phyloP scores from a whole-genome alignment of 2,113 vertebrate species.

The Plecturocebus donacophilus region DNA sequence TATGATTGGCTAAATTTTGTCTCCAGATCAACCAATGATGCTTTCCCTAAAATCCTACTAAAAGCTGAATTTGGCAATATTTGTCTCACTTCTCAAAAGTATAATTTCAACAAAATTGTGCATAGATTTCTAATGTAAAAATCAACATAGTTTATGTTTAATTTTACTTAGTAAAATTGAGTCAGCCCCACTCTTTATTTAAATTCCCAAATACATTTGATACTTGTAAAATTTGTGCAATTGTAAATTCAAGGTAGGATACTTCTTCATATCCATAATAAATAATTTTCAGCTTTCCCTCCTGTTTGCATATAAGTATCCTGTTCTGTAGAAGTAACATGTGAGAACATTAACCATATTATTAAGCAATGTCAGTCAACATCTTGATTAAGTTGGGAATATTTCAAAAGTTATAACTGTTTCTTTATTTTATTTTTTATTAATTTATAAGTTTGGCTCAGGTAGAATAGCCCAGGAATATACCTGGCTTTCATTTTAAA shows the following conservation, averaged over 20 bases:
- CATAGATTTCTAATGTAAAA: conserved; percentile 15
- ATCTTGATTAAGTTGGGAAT: neutral
- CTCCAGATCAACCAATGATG: neutral
- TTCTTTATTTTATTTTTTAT: neutral
- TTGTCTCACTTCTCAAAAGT: conserved; percentile 30
- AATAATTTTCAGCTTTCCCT: neutral
- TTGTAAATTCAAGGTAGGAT: neutral
- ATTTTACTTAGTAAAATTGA: neutral
- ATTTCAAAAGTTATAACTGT: neutral
- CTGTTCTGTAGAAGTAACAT: neutral
- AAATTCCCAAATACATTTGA: conserved; percentile 16
- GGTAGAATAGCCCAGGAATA: neutral
- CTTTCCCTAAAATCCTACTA: neutral
- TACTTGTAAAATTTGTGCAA: neutral
- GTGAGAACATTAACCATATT: neutral
- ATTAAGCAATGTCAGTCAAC: neutral
- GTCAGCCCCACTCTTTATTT: neutral
- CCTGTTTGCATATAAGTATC: neutral
- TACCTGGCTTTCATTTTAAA: neutral
- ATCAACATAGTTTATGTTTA: conserved; percentile 29
- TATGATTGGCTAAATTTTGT: neutral
- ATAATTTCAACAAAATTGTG: conserved; percentile 14
- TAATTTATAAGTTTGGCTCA: neutral
- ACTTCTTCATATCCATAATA: neutral
- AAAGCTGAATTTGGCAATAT: conserved; percentile 15